Percentiles rank a stretch among this genome's conserved stretches.
These are phyloP conservation scores for Gymnogyps californianus DNA, from an alignment of 2,113 vertebrate genomes.

Conservation along the genomic window DNA sequence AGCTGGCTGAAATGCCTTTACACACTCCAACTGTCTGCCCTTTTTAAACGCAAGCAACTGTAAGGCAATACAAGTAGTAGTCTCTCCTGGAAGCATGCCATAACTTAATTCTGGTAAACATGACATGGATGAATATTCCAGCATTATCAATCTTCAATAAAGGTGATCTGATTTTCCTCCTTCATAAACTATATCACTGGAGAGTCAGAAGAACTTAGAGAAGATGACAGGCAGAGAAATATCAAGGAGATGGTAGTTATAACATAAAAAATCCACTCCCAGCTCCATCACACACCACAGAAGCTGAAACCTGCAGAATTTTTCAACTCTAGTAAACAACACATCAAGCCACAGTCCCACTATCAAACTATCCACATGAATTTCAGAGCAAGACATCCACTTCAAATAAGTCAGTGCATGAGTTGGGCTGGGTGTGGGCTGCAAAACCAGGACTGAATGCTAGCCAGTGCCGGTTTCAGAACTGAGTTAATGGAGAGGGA, in stretches of 20 bases:
- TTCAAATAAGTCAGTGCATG: background rate
- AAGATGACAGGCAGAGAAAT: background rate
- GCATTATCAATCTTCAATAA: background rate
- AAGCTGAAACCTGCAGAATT: background rate
- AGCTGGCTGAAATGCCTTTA: background rate
- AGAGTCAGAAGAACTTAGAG: background rate
- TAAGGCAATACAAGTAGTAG: background rate
- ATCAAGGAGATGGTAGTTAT: background rate
- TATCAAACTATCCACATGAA: background rate
- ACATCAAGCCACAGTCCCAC: background rate
- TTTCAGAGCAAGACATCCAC: background rate
- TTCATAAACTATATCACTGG: background rate
- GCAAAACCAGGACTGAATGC: background rate
- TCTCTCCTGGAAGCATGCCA: background rate
- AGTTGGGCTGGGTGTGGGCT: background rate
- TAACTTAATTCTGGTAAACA: background rate
- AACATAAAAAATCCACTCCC: background rate
- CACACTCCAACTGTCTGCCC: background rate
- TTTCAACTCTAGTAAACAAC: background rate
- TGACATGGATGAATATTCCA: background rate
- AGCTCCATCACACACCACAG: background rate
- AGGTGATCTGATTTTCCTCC: background rate
- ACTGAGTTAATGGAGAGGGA: background rate
- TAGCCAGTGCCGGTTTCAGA: background rate
- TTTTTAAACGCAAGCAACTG: background rate